Evolutionary conservation across 2,797 vertebrate genomes (phyloP).

Genomic region (Pangasius djambal): DNA sequence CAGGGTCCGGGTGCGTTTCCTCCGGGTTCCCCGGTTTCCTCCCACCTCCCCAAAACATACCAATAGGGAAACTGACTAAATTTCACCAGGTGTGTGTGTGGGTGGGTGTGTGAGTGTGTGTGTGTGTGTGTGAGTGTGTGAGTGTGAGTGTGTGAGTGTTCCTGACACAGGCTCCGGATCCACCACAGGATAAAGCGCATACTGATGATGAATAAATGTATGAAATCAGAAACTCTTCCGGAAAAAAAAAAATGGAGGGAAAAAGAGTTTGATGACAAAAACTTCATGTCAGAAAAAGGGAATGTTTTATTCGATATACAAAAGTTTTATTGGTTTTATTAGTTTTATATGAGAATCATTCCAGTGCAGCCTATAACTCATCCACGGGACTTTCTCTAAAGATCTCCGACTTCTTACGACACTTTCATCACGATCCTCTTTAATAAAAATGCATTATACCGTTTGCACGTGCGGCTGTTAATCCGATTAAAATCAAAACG

Average conservation of each 20-base stretch:
- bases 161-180: not conserved
- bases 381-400: not conserved
- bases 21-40: not conserved
- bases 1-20: not conserved
- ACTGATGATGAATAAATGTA: not conserved
- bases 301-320: not conserved
- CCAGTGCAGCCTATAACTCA: no score
- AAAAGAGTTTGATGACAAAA: not conserved
- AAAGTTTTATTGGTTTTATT: not conserved
- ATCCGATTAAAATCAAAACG: constrained; percentile 70
- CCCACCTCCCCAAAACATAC: not conserved
- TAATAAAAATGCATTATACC: constrained; percentile 55
- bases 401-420: not conserved
- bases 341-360: no score
- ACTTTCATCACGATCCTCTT: not conserved
- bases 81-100: not conserved
- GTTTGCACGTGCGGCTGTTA: constrained; percentile 66
- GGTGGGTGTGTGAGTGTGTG: not conserved
- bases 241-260: no score
- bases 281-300: not conserved
- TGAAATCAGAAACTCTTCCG: not conserved
- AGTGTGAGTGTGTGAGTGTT: not conserved
- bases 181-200: not conserved
- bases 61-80: no score
- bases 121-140: not conserved